These are phyloP conservation scores for Drosophila albomicans DNA, from an alignment of 1,140 invertebrate species.

Conservation along the genomic window DNA sequence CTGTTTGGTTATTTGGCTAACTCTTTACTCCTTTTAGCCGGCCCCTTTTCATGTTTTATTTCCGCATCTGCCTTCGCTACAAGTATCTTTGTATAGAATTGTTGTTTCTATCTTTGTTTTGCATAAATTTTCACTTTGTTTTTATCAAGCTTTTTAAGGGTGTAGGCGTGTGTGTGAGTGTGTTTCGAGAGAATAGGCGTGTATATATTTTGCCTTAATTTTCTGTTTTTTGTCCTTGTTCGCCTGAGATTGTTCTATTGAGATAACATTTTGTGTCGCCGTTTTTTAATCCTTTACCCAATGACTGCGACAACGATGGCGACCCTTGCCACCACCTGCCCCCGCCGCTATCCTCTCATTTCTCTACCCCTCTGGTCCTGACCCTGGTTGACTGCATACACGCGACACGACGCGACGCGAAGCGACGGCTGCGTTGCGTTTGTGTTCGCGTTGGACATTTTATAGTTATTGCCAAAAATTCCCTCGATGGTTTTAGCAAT, in stretches of 20 bases:
- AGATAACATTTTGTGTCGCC: constrained; percentile 71
- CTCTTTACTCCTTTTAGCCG: constrained; percentile 10
- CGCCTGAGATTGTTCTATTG: constrained; percentile 76
- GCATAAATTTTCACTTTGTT: constrained; percentile 83
- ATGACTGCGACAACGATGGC: constrained; percentile 60
- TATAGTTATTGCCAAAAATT: constrained; percentile 81
- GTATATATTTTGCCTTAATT: constrained; percentile 59
- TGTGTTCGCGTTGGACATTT: constrained; percentile 61
- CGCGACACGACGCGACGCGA: constrained; percentile 67
- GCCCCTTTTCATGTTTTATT: constrained; percentile 20
- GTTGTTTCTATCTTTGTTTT: constrained; percentile 69
- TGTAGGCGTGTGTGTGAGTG: constrained; percentile 13
- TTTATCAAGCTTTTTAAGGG: constrained; percentile 57
- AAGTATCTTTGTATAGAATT: constrained; percentile 35
- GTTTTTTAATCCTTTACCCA: constrained; percentile 78
- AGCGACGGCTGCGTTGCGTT: constrained; percentile 16
- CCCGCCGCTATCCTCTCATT: neutral
- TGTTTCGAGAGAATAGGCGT: neutral
- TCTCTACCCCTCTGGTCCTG: constrained; percentile 14
- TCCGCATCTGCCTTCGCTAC: neutral
- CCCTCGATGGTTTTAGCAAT: constrained; percentile 75
- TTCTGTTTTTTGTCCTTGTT: constrained; percentile 49
- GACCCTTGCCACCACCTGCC: constrained; percentile 38
- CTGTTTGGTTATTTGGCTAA: constrained; percentile 26
- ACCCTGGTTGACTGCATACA: constrained; percentile 68